A percentile compares a stretch with the other conserved stretches of the same genome.
Evolutionary conservation across 2,888 invertebrate genomes (phyloP).

Genomic region (Brachyptera putata): DNA sequence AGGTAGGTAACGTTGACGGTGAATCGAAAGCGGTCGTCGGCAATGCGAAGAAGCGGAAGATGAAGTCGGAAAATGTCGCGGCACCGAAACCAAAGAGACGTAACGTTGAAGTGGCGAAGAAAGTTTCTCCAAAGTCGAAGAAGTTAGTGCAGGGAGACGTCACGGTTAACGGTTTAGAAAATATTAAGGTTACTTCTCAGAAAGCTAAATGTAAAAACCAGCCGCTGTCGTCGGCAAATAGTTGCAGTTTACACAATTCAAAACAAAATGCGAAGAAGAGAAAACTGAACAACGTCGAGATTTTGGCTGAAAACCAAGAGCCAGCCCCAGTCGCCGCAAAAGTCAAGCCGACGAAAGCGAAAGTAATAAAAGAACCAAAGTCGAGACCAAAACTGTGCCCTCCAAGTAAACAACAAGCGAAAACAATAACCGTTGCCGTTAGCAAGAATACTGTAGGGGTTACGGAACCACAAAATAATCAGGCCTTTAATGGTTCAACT

Average conservation of each 20-base stretch:
- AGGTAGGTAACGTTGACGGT: not conserved
- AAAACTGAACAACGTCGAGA: conserved; percentile 19
- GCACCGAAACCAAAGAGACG: conserved; percentile 27
- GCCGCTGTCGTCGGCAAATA: conserved; percentile 26
- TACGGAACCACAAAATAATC: not conserved
- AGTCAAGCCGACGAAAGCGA: not conserved
- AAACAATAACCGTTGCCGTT: not conserved
- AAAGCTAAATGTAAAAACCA: conserved; percentile 21
- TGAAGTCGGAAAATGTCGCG: not conserved
- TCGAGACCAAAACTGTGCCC: conserved; percentile 23
- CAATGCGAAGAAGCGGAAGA: conserved; percentile 20
- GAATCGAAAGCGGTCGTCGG: not conserved
- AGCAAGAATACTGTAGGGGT: not conserved
- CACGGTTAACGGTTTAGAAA: not conserved
- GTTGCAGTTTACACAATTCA: conserved; percentile 13
- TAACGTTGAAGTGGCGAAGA: conserved; percentile 2
- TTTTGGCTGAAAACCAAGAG: conserved; percentile 26
- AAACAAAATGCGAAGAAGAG: conserved; percentile 27
- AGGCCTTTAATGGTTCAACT: not conserved
- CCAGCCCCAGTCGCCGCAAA: conserved; percentile 6
- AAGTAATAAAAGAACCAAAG: conserved; percentile 16
- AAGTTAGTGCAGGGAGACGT: not conserved
- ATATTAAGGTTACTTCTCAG: not conserved
- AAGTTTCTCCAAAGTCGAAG: not conserved
- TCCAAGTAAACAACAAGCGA: not conserved